Evolutionary conservation across 2,888 invertebrate species (phyloP), one percentile per base, ranked within the genome.

Genomic region (Rhabditoides inermis): DNA sequence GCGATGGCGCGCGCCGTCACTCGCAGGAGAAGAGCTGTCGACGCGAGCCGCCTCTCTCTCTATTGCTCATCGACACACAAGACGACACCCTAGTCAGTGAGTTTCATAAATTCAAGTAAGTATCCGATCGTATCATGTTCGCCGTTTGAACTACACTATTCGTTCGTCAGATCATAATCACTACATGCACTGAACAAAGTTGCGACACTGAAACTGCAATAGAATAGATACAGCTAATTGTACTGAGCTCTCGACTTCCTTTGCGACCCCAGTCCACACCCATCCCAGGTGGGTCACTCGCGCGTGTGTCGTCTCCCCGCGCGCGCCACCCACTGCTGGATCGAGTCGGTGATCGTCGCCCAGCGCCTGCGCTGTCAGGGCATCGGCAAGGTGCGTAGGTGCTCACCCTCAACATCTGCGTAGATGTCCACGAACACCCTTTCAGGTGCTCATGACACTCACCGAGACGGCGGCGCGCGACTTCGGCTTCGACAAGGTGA

Each of bases 381-480:
- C 10, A 64, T 76, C 55, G 79, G 79, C 3, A 72, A 75, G 51
- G 63, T n/a, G n/a, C n/a, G n/a, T n/a, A n/a, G n/a, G n/a, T n/a
- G n/a, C n/a, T n/a, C n/a, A n/a, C n/a, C n/a, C n/a, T n/a, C n/a
- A n/a, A n/a, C n/a, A n/a, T n/a, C n/a, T n/a, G n/a, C n/a, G n/a
- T n/a, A n/a, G n/a, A n/a, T n/a, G n/a, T n/a, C n/a, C n/a, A n/a
- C n/a, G n/a, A n/a, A n/a, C n/a, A n/a, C n/a, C n/a, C n/a, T n/a
- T n/a, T n/a, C n/a, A n/a, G n/a, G n/a, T 61, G 28, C 49, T 79
- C 26, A 79, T 79, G 79, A 53, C 64, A 10, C 58, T 66, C 48
- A 71, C 77, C 20, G 79, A 79, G 49, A 42, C 51, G 23, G 60
- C 57, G 49, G 57, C 68, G 28, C 26, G 32, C 7, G 35, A 51